Base-by-base conservation (phyloP, 1,140 invertebrate species). In the Hylaeus volcanicus region DNA sequence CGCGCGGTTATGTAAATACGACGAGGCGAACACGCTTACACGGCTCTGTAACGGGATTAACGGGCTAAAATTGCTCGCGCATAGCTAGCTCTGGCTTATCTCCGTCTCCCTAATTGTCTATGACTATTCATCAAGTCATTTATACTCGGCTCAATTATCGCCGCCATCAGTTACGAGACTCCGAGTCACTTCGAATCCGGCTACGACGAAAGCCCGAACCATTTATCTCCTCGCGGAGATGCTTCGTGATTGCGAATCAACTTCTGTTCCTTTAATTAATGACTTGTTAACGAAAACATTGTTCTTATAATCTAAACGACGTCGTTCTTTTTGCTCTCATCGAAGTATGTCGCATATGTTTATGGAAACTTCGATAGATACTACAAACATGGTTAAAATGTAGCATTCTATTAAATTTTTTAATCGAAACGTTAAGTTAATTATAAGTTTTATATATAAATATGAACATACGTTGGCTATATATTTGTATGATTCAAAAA, bases 111-210 rank as follows among this genome's bases (percentile, higher is more conserved):
- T 86, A 87, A 87, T 89, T 85, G 78, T 86, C 83, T 84, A 87
- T 88, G 83, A 90, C 82, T 89, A 90, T 90, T 89, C 86, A 90
- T 88, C 85, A 77, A 89, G 85, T 89, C 85, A 88, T 89, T 90
- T 89, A 83, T 85, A 88, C 74, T 81, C 83, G 66, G 66, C 75
- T 82, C 86, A 88, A 89, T 88, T 90, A 89, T 82, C 89, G 63
- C 45, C 72, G 71, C 77, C 85, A 85, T 85, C 80, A 81, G 78
- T 87, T 86, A 80, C 69, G 37, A 69, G 74, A 60, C 58, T 48
- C 64, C 26, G 61, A 78, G 74, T 80, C 78, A 73, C 81, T 82
- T 60, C 65, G 63, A 76, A 84, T 87, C 81, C 83, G 69, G 66
- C 41, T 78, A 64, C 73, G 48, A 60, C 81, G 80, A 87, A 88